Conservation (phyloP, 2,888 invertebrate species). For the Morpho achilles region DNA sequence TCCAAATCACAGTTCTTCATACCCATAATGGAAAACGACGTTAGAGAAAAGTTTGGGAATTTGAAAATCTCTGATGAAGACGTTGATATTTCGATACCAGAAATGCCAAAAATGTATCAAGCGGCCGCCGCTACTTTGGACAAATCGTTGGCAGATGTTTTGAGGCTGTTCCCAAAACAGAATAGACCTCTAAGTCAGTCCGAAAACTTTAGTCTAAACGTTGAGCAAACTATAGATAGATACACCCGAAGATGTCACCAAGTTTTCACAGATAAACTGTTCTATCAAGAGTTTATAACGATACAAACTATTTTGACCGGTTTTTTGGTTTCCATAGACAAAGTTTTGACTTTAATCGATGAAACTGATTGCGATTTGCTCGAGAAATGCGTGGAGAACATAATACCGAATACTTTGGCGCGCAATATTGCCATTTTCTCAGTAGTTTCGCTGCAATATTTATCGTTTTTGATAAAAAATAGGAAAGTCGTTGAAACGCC, state of each 20-base stretch:
- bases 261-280: constrained; percentile 71
- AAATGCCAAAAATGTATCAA: constrained; percentile 56
- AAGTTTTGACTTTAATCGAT: constrained; percentile 51
- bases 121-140: constrained; percentile 51
- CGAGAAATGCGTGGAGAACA: constrained; percentile 62
- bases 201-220: constrained; percentile 61
- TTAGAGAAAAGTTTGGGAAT: constrained; percentile 61
- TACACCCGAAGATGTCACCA: constrained; percentile 71
- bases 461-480: constrained; percentile 72
- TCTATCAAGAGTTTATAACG: constrained; percentile 65
- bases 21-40: constrained; percentile 55
- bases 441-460: constrained; percentile 67
- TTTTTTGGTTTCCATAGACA: constrained; percentile 49
- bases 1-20: constrained; percentile 74
- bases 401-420: constrained; percentile 52
- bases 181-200: constrained; percentile 70
- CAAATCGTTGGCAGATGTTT: constrained; percentile 57
- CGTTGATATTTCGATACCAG: constrained; percentile 52
- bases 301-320: constrained; percentile 59
- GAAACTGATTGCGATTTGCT: constrained; percentile 62
- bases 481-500: constrained; percentile 69
- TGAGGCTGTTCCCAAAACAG: constrained; percentile 68
- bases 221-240: constrained; percentile 67
- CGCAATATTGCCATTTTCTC: constrained; percentile 63
- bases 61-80: constrained; percentile 61